Base-by-base conservation (phyloP, 2,888 invertebrate species). In the Himalopsyche anomala region DNA sequence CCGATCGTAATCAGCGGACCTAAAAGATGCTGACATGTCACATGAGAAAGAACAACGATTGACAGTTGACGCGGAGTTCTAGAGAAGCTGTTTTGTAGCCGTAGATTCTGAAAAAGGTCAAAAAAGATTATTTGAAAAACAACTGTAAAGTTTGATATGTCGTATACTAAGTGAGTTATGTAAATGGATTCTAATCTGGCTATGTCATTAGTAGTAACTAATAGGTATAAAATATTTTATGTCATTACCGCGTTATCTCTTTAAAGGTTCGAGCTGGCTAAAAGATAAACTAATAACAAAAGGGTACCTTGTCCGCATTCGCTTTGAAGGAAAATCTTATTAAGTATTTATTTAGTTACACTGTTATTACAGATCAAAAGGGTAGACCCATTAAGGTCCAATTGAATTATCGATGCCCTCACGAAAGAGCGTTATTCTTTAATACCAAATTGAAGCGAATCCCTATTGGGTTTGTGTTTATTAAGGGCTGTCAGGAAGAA, bases 331-430 rank as follows among this genome's bases (percentile, higher is more conserved):
- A 81, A 87, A 86, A 87, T 86, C 84, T 87, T 85, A 87, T 87
- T 87, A 87, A 85, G 86, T 86, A 87, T 87, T 86, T 87, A 87
- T 86, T 87, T 87, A 83, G 88, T 84, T 81, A 84, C 86, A 79
- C 86, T 86, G 82, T 84, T 86, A 86, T 84, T 86, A 86, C 84
- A 88, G 88, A 88, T 88, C 88, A 88, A 88, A 74, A 88, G 88
- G 88, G 87, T 87, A 84, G 82, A 83, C 85, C 86, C 87, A 86
- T 87, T 87, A 87, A 84, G 87, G 86, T 42, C 83, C 83, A 86
- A 87, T 87, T 86, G 83, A 86, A 85, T 86, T 87, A 87, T 86
- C 83, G 85, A 83, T 85, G 83, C 81, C 86, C 84, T 83, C 83
- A 80, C 80, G 85, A 83, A 83, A 83, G 85, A 82, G 85, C 82